Evolutionary conservation across 2,113 vertebrate species (phyloP).

Genomic region (Mohoua ochrocephala): DNA sequence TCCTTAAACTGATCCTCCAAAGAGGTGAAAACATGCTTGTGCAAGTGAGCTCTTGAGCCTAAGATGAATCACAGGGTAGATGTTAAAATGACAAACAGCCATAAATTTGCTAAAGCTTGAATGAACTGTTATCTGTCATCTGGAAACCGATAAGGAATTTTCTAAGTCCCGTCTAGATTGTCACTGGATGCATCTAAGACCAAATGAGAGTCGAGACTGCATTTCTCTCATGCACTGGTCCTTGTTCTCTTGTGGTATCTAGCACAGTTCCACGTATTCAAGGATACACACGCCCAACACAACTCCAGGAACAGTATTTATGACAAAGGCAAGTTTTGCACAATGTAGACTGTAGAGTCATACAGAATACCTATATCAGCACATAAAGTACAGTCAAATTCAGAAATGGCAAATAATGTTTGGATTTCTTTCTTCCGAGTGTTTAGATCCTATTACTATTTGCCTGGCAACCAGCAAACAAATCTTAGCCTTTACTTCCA

Average conservation of each 20-base stretch:
- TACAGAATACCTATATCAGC: background rate
- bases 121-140: background rate
- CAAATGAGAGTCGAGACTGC: background rate
- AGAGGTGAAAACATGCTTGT: background rate
- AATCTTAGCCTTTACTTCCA: background rate
- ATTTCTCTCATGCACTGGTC: background rate
- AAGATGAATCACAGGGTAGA: background rate
- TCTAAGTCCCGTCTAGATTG: background rate
- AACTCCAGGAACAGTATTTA: background rate
- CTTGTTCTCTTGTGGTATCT: background rate
- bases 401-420: background rate
- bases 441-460: background rate
- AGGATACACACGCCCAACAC: background rate
- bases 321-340: background rate
- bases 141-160: background rate
- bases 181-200: background rate
- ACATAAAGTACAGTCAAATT: background rate
- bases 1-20: background rate
- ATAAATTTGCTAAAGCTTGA: background rate
- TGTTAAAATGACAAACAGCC: background rate
- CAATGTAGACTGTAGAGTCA: background rate
- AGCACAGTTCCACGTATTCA: background rate
- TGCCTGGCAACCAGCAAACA: background rate
- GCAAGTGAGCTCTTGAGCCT: background rate
- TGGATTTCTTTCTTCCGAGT: background rate